Evolutionary conservation across 64 coral and sea anemone genomes (phyloP), one percentile per base, ranked within the genome.

Genomic region (Dendronephthya gigantea): DNA sequence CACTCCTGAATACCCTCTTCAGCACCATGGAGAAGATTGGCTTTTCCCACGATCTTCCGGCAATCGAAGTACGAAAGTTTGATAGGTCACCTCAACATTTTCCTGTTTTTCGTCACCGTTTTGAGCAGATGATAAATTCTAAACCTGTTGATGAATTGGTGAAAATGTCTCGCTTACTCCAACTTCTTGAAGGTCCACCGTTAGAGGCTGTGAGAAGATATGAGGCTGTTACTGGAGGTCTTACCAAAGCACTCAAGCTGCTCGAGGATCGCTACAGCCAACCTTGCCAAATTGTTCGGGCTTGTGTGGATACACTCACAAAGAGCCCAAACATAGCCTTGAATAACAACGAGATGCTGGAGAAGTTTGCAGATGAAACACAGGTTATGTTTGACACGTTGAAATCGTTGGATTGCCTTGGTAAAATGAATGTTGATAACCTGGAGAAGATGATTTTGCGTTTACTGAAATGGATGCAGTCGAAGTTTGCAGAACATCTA

Each of bases 61-160:
- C 79, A 43, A 69, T 87, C 31, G 48, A 83, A 83, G 40, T 91
- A 33, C 84, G 56, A n/a, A 90, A 90, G 28, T 88, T 92, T 82
- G 86, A 88, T 88, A 86, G 86, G 41, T 92, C 90, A 2, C 87
- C 90, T 0, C 58, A 92, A 58, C 50, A 85, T 48, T 92, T 81
- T 52, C 86, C 90, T 30, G 83, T 83, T 7, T 91, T 87, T 81
- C 66, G 52, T 7, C 68, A 85, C 28, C 35, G 22, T 28, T 52
- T 85, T 52, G 7, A 85, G 19, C 83, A 85, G 47, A 48, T 85
- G 41, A 52, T 85, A 9, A 4, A 85, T 15, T 50, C 48, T n/a
- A 85, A 52, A 34, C 45, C 83, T 16, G 23, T 85, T 2, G 83
- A 85, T 33, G 83, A 85, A 3, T 17, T 48, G 27, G 31, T 27